Conservation (phyloP, 2,797 vertebrate species). For the Enteromius anoplus region DNA sequence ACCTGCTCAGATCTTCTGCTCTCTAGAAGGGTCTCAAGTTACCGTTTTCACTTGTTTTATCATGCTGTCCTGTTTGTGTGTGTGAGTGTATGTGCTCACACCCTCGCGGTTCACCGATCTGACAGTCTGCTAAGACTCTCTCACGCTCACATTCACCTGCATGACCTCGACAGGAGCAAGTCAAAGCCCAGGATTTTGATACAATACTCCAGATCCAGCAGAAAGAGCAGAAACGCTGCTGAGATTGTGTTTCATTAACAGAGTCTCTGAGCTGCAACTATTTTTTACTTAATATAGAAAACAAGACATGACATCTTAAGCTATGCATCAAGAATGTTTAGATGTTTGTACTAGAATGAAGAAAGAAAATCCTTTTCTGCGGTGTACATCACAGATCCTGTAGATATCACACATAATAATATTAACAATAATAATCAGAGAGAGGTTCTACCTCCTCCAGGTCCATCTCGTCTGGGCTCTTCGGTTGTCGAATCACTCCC, state of each 20-base stretch:
- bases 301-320: no score
- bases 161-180: neutral
- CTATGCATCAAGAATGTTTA: no score
- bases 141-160: neutral
- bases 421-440: neutral
- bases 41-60: neutral
- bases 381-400: neutral
- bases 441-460: constrained; percentile 89
- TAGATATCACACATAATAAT: neutral
- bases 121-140: neutral
- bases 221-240: neutral
- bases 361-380: no score
- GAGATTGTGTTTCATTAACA: neutral
- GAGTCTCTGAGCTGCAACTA: neutral
- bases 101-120: constrained; percentile 5
- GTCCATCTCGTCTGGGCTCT: constrained; percentile 97
- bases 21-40: neutral
- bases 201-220: neutral
- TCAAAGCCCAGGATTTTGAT: neutral
- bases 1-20: no score
- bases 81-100: constrained; percentile 9
- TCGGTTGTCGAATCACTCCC: constrained; percentile 85
- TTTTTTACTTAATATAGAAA: no score
- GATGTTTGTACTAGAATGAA: no score
- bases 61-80: neutral